These are phyloP conservation scores for Acleris holmiana DNA, from an alignment of 2,888 invertebrate species.

Conservation along the genomic window DNA sequence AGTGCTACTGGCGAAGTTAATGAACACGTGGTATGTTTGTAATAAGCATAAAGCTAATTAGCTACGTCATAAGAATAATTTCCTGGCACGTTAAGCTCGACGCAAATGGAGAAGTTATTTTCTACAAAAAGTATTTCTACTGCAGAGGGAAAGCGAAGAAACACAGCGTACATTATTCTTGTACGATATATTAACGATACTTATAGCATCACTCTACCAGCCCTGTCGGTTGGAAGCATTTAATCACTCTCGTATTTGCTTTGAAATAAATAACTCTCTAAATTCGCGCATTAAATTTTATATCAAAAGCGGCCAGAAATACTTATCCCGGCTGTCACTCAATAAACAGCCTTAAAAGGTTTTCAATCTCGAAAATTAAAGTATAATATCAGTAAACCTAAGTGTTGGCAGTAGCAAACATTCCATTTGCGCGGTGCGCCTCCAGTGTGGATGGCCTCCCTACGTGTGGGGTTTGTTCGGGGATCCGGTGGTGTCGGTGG, in stretches of 20 bases:
- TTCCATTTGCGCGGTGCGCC: constrained; percentile 21
- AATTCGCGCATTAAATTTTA: constrained; percentile 11
- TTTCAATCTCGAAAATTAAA: constrained; percentile 34
- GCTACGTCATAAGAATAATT: neutral
- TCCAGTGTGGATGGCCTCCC: constrained; percentile 18
- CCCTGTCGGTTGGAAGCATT: neutral
- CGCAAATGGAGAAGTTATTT: neutral
- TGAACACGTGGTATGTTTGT: no score
- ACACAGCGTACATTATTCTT: neutral
- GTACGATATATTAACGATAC: neutral
- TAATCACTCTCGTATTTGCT: constrained; percentile 11
- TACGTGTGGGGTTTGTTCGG: constrained; percentile 16
- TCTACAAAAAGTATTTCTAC: neutral
- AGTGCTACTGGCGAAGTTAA: no score
- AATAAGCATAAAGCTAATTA: no score
- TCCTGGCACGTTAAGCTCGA: neutral
- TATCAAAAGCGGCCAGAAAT: constrained; percentile 23
- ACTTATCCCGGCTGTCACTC: constrained; percentile 27
- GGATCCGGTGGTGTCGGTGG: constrained; percentile 13
- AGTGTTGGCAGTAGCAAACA: constrained; percentile 35
- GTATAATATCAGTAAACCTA: constrained; percentile 35
- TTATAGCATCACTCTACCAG: neutral
- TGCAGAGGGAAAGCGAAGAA: neutral
- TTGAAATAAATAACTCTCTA: constrained; percentile 6
- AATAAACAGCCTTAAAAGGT: constrained; percentile 36